phyloP scores from a whole-genome alignment of 1,140 invertebrate species.

The Platyscapa corneri region DNA sequence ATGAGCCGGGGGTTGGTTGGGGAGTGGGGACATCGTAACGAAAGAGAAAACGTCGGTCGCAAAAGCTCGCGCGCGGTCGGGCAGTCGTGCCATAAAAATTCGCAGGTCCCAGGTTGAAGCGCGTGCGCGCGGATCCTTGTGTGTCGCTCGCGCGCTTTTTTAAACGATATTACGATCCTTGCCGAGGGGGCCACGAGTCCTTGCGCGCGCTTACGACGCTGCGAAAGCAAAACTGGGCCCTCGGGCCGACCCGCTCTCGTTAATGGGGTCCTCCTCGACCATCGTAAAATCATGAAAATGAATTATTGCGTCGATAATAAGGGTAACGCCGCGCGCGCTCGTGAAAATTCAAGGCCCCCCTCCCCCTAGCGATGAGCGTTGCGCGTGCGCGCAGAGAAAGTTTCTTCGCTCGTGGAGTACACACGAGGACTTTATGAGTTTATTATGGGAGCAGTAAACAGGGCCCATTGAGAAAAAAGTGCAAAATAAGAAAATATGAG shows the following conservation, averaged over 20 bases:
- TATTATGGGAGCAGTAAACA: slow-evolving; percentile 60
- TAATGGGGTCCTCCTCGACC: slow-evolving; percentile 33
- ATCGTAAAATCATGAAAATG: slow-evolving; percentile 66
- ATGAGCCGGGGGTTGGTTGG: no score
- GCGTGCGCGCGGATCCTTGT: slow-evolving; percentile 9
- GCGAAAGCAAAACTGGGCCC: slow-evolving; percentile 13
- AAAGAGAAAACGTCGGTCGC: neutral
- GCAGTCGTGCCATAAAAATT: slow-evolving; percentile 21
- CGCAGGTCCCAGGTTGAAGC: neutral
- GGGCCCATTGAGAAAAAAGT: slow-evolving; percentile 35
- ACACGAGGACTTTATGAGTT: slow-evolving; percentile 58
- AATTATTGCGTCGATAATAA: slow-evolving; percentile 64
- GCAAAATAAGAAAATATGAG: no score
- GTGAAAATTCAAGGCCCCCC: slow-evolving; percentile 53
- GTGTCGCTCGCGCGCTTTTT: neutral
- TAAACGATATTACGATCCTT: neutral
- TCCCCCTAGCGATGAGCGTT: neutral
- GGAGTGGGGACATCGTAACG: neutral
- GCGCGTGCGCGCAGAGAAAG: slow-evolving; percentile 37
- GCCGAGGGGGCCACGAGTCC: neutral
- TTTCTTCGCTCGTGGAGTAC: neutral
- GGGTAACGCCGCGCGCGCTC: slow-evolving; percentile 26
- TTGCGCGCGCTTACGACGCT: neutral
- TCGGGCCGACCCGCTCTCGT: neutral
- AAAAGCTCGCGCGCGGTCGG: neutral